Evolutionary conservation across 2,113 vertebrate genomes (phyloP), one percentile per base, ranked within the genome.

Genomic region (Brachypodius melanocephalos): DNA sequence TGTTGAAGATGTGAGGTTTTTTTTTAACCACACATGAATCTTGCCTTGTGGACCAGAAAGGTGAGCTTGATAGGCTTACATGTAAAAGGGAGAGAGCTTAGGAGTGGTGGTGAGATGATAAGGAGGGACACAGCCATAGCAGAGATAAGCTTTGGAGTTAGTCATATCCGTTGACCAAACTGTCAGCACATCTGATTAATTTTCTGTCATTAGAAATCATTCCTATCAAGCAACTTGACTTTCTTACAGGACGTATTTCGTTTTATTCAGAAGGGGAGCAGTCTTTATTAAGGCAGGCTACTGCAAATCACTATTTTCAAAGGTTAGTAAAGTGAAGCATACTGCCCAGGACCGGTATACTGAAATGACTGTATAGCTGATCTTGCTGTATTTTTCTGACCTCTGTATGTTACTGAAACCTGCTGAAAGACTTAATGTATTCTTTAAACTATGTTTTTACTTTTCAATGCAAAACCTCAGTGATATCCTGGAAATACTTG

Each of bases 211-310:
- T 74, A 71, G 48, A 74, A 83, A 43, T 86, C 6, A 55, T 4
- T 66, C 45, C 69, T 85, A 1, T 46, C 57, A 48, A 61, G 38
- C n/a, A 49, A 32, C 49, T 69, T 57, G 42, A 31, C 46, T 91
- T 84, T 65, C 20, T 66, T 55, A 42, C 7, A n/a, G n/a, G 38
- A 31, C 10, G 1, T 40, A 34, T 67, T 31, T 57, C 51, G 21
- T 69, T 66, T 59, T 25, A 36, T 49, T 82, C 2, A 0, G 31
- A 19, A 24, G 3, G 5, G 8, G 12, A n/a, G 5, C n/a, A 51
- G 48, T 67, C 72, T 10, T 67, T 73, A 14, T 17, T 55, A 55
- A 49, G 46, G 24, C 29, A 52, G 16, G 22, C 43, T 66, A 9
- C n/a, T 68, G 46, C 42, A 69, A 34, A 71, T 16, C 18, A 24